A percentile compares a stretch with the other conserved stretches of the same genome.
phyloP scores from a whole-genome alignment of 2,888 invertebrate species.

The Teleiodes luculella region DNA sequence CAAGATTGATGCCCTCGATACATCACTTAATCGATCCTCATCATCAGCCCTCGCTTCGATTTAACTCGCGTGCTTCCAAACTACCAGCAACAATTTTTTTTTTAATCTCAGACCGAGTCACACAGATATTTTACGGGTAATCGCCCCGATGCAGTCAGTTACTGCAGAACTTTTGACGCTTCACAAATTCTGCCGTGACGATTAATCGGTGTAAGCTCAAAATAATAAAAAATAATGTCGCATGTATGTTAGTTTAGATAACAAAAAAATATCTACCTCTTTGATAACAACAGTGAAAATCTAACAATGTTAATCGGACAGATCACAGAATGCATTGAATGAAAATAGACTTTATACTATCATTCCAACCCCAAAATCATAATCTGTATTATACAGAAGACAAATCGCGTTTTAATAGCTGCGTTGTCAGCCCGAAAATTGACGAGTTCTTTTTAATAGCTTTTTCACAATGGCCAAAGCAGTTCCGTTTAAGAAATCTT shows the following conservation, averaged over 20 bases:
- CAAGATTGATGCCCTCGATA: conserved; percentile 16
- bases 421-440: background rate
- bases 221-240: too few species aligned
- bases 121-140: too few species aligned
- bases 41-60: conserved; percentile 6
- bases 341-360: too few species aligned
- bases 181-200: too few species aligned
- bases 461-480: conserved; percentile 4
- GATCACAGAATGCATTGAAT: too few species aligned
- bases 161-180: too few species aligned
- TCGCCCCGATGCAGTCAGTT: too few species aligned
- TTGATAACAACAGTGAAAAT: too few species aligned
- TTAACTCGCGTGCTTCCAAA: conserved; percentile 1
- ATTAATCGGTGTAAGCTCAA: too few species aligned
- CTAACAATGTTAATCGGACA: too few species aligned
- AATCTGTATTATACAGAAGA: background rate
- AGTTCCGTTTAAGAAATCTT: conserved; percentile 8
- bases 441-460: conserved; percentile 7
- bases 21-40: conserved; percentile 21
- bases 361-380: background rate
- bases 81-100: background rate
- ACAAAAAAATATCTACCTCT: too few species aligned
- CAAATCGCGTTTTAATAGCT: conserved; percentile 1
- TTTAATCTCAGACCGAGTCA: background rate
- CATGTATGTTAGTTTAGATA: too few species aligned